Evolutionary conservation across 2,888 invertebrate genomes (phyloP), one percentile per base, ranked within the genome.

Genomic region (Drosophila percnosoma): DNA sequence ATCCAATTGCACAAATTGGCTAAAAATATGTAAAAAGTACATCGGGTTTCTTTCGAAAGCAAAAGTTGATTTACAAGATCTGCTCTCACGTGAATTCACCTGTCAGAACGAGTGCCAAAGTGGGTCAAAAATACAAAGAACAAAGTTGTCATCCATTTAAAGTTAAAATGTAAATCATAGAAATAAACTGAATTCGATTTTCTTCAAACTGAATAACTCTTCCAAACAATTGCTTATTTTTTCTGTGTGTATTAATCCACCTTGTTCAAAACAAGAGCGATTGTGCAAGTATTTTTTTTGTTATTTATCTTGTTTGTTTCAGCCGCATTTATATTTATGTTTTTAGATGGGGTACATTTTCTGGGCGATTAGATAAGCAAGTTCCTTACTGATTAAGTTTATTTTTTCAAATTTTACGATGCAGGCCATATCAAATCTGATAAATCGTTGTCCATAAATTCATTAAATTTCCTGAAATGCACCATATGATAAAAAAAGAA

Each of bases 1-100:
- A 74, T 86, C 88, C 86, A 87, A 87, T 51, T 70, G 72, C 77
- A 72, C 70, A 68, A 45, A 57, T 61, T 40, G 40, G 40, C 69
- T 70, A 55, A 80, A 83, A 77, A 80, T 75, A 83, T 21, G 2
- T 29, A 7, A 52, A 49, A 68, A 61, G 33, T 61, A 60, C 62
- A 64, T 52, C 57, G 61, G 11, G 18, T 54, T 11, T 55, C 38
- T 68, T 68, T 68, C 49, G 49, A 86, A 86, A 86, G 86, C 73
- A 86, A 86, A 83, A 86, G 88, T 87, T 73, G 61, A 59, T 62
- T 51, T 58, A 31, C 63, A 15, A 33, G 7, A 57, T 48, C 34
- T 33, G 45, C n/a, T 48, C 55, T 59, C 81, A 81, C 76, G 72
- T 81, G 78, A 61, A 68, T 58, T 38, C 18, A 27, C 18, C 49